Evolutionary conservation across 23 tunicate genomes (phyloP), one percentile per base, ranked within the genome.

Genomic region (Phallusia fumigata): DNA sequence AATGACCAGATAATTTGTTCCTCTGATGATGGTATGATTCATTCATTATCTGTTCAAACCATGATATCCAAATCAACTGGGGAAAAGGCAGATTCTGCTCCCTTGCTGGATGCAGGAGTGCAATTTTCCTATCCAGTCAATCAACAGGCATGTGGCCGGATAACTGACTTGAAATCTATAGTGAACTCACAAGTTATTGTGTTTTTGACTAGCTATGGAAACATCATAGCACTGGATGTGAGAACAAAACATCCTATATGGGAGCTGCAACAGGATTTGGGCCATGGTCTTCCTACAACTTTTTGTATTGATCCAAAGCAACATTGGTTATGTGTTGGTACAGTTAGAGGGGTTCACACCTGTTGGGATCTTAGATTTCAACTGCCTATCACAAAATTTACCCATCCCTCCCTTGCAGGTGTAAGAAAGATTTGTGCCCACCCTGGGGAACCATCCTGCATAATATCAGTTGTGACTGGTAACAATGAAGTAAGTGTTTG

Each of bases 321-420:
- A 45, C 92, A 95, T 47, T 95, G 99, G 99, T 85, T 95, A 0
- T 90, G 95, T 79, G 79, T 85, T 40, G 99, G 89, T 5, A 95
- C 95, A 0, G 92, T 78, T 5, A 79, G 84, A n/a, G 95, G 95
- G 0, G 52, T 50, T 10, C 95, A 90, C 65, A 80, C 87, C 33
- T 90, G 95, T 73, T 95, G 99, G 99, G 99, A 95, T 45, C 72
- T 95, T 32, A 74, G 99, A 74, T 95, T 90, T 84, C 86, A 83
- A 36, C 84, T 95, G 31, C 98, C 98, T 13, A 89, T 94, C 18
- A 94, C 91, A 22, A 64, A 83, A 32, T 92, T 94, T 64, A 24
- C 83, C 30, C 98, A 94, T 45, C 90, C 87, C 6, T 86, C 90
- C 1, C 21, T 32, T 30, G 93, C 98, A 12, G 89, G 93, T 47